Base-by-base conservation (phyloP, 2,888 invertebrate genomes). In the Cheilosia soror region DNA sequence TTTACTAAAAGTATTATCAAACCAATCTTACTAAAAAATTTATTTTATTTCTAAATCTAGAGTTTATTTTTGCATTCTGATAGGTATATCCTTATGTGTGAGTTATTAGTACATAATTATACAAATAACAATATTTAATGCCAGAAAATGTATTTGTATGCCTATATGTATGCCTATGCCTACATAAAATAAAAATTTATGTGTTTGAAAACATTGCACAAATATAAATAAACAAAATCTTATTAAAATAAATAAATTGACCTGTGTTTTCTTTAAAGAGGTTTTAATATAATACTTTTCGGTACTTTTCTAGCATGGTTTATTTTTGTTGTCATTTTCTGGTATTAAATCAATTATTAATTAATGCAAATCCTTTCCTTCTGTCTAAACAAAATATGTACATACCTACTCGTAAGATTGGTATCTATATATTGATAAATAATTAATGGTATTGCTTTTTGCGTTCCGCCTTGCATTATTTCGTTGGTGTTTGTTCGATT, bases 111-210 rank as follows among this genome's bases (percentile, higher is more conserved):
- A 63, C 51, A 29, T 62, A 68, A 53, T 55, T 66, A 33, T 31
- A 58, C 29, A 71, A 7, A 33, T 60, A 83, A 72, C 42, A 82
- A 63, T 69, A 84, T 80, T 84, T 85, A 85, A 85, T 85, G 84
- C 84, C 84, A 85, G 84, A 85, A 85, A 85, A 85, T 85, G 84
- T 80, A 51, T 31, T 29, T 57, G 53, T 47, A 77, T 42, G 42
- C 20, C 20, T 51, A 51, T 31, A 29, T 57, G 53, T 40, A 71
- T 42, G 42, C 20, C 20, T 51, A 51, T n/a, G n/a, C 27, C 37
- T 37, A 37, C 27, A n/a, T 57, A 51, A 79, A 68, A 68, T 69
- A 51, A 29, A 55, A 63, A 75, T 5, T 33, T 2, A 42, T 81
- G 49, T 60, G 13, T 63, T 76, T 66, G 15, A 60, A 66, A 80